Conservation (phyloP, 2,797 vertebrate genomes). For the Myripristis jacobus region DNA sequence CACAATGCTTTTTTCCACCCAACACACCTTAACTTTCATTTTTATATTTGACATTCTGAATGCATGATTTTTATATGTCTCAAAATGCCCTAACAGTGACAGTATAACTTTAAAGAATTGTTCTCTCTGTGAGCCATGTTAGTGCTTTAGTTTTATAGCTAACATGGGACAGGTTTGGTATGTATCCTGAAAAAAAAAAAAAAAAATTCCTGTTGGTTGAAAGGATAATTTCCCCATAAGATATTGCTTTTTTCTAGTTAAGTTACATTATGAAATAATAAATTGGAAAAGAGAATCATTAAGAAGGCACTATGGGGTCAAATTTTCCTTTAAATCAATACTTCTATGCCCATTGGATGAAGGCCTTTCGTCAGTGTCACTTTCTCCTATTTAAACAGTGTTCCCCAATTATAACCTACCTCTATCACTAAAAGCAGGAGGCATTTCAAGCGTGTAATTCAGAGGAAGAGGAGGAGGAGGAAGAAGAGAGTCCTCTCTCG, state of each 20-base stretch:
- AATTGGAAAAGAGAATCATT: neutral
- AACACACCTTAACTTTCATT: too few relatives aligned
- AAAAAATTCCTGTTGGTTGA: neutral
- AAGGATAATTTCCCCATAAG: neutral
- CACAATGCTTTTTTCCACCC: too few relatives aligned
- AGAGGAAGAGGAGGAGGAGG: slow-evolving; percentile 76
- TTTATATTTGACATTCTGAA: neutral
- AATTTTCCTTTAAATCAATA: neutral
- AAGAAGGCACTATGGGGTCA: neutral
- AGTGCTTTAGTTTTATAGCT: neutral
- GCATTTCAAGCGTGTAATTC: slow-evolving; percentile 60
- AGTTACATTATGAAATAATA: neutral
- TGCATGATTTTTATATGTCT: neutral
- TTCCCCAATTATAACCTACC: neutral
- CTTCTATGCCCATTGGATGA: neutral
- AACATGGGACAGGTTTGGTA: neutral
- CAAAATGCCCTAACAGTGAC: too few relatives aligned
- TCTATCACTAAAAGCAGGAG: slow-evolving; percentile 69
- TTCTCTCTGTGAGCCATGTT: neutral
- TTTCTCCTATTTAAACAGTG: neutral
- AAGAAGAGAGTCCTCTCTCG: slow-evolving; percentile 72
- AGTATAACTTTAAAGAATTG: too few relatives aligned
- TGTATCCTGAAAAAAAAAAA: neutral
- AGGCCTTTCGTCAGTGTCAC: neutral
- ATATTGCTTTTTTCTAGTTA: neutral